Evolutionary conservation across 2,888 invertebrate genomes (phyloP).

Genomic region (Drosophila tanythrix): DNA sequence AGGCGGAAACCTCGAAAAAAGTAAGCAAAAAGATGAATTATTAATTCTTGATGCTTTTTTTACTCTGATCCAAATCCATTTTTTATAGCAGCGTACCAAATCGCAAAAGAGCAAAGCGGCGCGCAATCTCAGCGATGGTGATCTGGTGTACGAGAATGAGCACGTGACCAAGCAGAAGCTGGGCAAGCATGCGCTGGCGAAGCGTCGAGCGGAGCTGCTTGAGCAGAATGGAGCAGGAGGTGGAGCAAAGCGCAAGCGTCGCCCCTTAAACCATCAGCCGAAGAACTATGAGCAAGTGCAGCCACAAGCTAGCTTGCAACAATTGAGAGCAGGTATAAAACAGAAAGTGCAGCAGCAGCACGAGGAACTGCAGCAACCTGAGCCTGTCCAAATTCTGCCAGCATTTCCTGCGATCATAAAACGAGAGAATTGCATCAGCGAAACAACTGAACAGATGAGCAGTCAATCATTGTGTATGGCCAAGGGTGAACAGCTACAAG

Average conservation of each 20-base stretch:
- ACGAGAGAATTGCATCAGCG: constrained; percentile 46
- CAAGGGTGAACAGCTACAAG: constrained; percentile 51
- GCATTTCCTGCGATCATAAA: constrained; percentile 46
- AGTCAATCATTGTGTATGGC: constrained; percentile 4
- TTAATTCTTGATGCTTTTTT: background rate
- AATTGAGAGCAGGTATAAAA: background rate
- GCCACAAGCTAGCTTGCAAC: background rate
- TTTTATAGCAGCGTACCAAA: constrained; percentile 45
- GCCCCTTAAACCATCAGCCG: constrained; percentile 12
- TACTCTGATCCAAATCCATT: background rate
- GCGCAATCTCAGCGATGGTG: constrained; percentile 68
- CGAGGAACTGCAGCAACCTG: background rate
- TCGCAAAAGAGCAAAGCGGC: constrained; percentile 61
- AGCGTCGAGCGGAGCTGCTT: constrained; percentile 30
- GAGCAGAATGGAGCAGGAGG: constrained; percentile 15
- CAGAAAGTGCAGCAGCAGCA: constrained; percentile 18
- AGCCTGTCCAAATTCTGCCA: constrained; percentile 11
- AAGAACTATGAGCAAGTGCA: constrained; percentile 19
- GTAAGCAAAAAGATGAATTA: constrained; percentile 43
- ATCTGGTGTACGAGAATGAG: constrained; percentile 81
- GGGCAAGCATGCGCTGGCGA: constrained; percentile 61
- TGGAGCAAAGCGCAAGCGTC: constrained; percentile 35
- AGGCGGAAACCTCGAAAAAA: constrained; percentile 69
- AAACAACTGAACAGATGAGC: constrained; percentile 47
- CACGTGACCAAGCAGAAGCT: constrained; percentile 65